A percentile compares a stretch with the other conserved stretches of the same genome.
Evolutionary conservation across 2,888 invertebrate species (phyloP).

Genomic region (Ypsolopha scabrella): DNA sequence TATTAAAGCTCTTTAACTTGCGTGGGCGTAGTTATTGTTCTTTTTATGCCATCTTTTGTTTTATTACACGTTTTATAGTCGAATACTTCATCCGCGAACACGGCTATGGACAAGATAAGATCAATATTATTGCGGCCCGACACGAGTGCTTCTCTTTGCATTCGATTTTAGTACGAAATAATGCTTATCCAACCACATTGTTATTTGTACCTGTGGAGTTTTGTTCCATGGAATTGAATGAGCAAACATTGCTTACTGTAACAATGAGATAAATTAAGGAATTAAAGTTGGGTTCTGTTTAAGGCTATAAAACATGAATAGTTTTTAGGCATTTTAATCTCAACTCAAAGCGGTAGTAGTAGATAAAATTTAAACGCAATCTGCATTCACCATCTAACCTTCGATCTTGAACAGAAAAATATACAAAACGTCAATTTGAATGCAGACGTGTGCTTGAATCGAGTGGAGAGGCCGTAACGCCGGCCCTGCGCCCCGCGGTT

Average conservation of each 20-base stretch:
- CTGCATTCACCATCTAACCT: neutral
- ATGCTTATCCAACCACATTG: conserved; percentile 1
- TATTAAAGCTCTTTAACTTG: neutral
- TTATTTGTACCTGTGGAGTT: neutral
- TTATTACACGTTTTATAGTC: conserved; percentile 19
- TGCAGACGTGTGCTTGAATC: neutral
- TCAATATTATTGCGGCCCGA: conserved; percentile 17
- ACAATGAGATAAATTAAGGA: neutral
- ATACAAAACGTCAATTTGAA: conserved; percentile 11
- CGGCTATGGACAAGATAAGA: conserved; percentile 15
- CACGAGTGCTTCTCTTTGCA: neutral
- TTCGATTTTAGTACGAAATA: neutral
- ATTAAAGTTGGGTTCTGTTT: too few species aligned
- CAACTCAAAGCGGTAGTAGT: too few species aligned
- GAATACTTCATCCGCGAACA: conserved; percentile 16
- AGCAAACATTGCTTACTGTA: neutral
- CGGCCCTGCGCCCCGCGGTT: conserved; percentile 17
- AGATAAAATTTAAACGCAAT: too few species aligned
- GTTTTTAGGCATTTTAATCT: too few species aligned
- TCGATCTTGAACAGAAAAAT: conserved; percentile 2
- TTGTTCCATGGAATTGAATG: too few species aligned
- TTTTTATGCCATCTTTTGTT: conserved; percentile 8
- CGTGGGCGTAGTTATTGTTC: conserved; percentile 1
- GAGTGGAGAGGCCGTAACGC: neutral
- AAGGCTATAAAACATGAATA: too few species aligned